Percentiles rank a stretch among this genome's conserved stretches.
These are phyloP conservation scores for Penelope pileata DNA, from an alignment of 2,113 vertebrate species.

Conservation along the genomic window DNA sequence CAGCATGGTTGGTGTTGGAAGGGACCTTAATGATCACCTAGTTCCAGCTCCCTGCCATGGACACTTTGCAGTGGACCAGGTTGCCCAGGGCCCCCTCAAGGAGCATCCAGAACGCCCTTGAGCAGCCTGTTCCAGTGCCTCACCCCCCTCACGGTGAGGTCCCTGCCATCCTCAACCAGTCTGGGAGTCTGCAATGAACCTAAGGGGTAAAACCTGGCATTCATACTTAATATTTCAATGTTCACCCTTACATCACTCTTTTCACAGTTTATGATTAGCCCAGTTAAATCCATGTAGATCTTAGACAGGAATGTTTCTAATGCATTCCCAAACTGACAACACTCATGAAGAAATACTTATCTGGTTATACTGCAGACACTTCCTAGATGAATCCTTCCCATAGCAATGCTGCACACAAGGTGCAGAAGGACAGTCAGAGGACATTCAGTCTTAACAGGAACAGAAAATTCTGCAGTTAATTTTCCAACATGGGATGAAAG, in stretches of 20 bases:
- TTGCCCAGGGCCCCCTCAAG: neutral
- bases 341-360: neutral
- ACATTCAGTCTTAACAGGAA: neutral
- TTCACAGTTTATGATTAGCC: neutral
- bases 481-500: neutral
- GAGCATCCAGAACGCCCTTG: too few species aligned
- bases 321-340: neutral
- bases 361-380: neutral
- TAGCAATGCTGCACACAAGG: fast-evolving
- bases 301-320: neutral
- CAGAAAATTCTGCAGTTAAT: neutral
- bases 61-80: neutral
- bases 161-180: neutral
- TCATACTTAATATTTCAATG: neutral
- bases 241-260: neutral
- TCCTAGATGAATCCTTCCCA: neutral
- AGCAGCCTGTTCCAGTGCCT: neutral
- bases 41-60: neutral
- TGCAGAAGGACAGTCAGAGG: neutral
- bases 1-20: neutral
- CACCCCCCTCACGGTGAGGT: neutral
- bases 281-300: neutral
- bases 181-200: neutral
- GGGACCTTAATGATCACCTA: neutral
- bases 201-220: neutral